Percentiles rank a stretch among this genome's conserved stretches.
These are phyloP conservation scores for Pseudochirops cupreus DNA, from an alignment of 2,797 vertebrate genomes.

Conservation along the genomic window DNA sequence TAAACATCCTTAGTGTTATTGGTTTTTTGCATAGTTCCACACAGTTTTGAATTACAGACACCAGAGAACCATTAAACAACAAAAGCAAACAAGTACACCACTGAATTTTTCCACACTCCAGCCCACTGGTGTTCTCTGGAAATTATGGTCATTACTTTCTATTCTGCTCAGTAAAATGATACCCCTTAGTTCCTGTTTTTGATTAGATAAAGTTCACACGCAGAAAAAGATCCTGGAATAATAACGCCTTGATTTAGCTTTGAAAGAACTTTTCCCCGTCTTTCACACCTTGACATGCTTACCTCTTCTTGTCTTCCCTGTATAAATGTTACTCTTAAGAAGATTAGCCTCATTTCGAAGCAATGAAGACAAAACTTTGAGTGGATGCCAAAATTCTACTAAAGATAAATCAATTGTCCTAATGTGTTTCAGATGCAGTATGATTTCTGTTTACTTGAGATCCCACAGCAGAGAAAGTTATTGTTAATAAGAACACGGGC, in stretches of 20 bases:
- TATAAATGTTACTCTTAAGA: conserved; percentile 72
- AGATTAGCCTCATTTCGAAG: conserved; percentile 74
- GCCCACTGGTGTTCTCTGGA: conserved; percentile 28
- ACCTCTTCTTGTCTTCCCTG: conserved; percentile 68
- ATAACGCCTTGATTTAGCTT: conserved; percentile 23
- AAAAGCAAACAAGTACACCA: conserved; percentile 64
- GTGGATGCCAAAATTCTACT: conserved; percentile 70
- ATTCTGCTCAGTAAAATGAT: conserved; percentile 69
- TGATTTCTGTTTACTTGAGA: conserved; percentile 75
- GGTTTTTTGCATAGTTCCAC: conserved; percentile 38
- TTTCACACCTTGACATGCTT: conserved; percentile 64
- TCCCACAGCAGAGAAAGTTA: conserved; percentile 57
- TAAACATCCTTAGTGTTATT: conserved; percentile 54
- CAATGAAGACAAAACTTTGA: conserved; percentile 74
- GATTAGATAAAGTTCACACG: conserved; percentile 59
- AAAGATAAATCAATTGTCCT: conserved; percentile 76
- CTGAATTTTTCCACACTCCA: conserved; percentile 70
- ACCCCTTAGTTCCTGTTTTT: conserved; percentile 59
- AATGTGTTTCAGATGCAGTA: conserved; percentile 71
- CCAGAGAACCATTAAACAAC: conserved; percentile 74
- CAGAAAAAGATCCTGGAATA: conserved; percentile 17
- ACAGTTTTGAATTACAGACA: conserved; percentile 55
- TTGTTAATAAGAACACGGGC: conserved; percentile 59
- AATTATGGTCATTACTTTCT: conserved; percentile 17
- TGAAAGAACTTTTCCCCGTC: conserved; percentile 43